These are phyloP conservation scores for Emydocephalus ijimae DNA, from an alignment of 2,113 vertebrate genomes.

Conservation along the genomic window DNA sequence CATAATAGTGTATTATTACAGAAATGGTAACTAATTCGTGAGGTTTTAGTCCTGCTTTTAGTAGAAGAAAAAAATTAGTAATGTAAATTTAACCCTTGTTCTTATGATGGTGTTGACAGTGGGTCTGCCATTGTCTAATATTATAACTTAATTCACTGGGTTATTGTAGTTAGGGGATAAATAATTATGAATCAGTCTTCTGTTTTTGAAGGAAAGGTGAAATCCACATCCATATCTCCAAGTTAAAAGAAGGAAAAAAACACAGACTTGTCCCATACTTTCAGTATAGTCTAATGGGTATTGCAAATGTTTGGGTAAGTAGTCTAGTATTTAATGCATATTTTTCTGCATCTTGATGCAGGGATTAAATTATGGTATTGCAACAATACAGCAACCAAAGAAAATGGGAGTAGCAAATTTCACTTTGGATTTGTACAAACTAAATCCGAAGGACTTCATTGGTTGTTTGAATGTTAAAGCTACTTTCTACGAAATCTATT, in stretches of 20 bases:
- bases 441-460: conserved; percentile 81
- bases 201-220: not conserved
- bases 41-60: not conserved
- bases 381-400: conserved; percentile 51
- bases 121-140: not conserved
- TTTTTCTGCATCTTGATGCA: conserved; percentile 17
- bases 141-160: not conserved
- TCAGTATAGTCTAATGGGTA: not conserved
- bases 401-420: conserved; percentile 79
- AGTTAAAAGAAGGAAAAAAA: not conserved
- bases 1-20: not conserved
- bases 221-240: not conserved
- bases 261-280: not conserved
- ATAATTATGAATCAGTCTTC: not conserved
- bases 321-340: not conserved
- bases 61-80: not conserved
- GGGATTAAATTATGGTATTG: conserved; percentile 43
- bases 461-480: conserved; percentile 79
- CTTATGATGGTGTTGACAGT: not conserved
- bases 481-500: conserved; percentile 81
- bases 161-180: not conserved
- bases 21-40: not conserved
- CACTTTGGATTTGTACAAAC: conserved; percentile 81
- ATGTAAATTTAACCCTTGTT: not conserved
- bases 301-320: not conserved